Evolutionary conservation across 1,140 invertebrate genomes (phyloP).

Genomic region (Microvelia longipes): DNA sequence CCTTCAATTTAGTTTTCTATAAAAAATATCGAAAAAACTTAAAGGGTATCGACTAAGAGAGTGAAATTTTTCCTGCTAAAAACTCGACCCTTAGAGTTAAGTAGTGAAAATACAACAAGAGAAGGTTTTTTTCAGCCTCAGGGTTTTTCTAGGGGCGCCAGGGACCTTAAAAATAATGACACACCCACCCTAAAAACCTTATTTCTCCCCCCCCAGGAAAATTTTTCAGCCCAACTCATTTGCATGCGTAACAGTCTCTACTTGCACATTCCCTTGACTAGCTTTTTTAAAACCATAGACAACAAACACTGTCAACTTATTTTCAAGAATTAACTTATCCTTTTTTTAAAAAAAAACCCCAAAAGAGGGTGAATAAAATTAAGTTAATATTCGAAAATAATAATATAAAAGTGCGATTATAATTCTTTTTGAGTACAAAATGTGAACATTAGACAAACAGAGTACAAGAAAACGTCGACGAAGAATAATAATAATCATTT

Average conservation of each 20-base stretch:
- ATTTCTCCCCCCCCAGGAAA: background rate
- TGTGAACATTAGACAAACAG: no score
- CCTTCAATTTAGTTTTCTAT: background rate
- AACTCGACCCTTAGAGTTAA: background rate
- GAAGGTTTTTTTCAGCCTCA: no score
- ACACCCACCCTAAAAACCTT: background rate
- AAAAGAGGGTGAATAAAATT: background rate
- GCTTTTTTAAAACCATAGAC: background rate
- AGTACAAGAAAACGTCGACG: no score
- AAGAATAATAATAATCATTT: no score
- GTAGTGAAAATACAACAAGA: background rate
- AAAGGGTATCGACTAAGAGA: no score
- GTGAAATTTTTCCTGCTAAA: background rate
- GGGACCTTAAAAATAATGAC: background rate
- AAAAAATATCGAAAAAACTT: background rate
- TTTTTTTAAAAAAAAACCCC: background rate
- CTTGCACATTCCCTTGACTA: no score
- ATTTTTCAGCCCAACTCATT: background rate
- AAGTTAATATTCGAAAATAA: background rate
- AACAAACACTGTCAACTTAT: background rate
- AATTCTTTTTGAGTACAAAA: background rate
- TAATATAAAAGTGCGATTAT: background rate
- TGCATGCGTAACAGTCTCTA: background rate
- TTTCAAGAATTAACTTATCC: background rate
- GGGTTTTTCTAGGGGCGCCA: no score